Base-by-base conservation (phyloP, 2,113 vertebrate genomes). In the Pleuronectes platessa region DNA sequence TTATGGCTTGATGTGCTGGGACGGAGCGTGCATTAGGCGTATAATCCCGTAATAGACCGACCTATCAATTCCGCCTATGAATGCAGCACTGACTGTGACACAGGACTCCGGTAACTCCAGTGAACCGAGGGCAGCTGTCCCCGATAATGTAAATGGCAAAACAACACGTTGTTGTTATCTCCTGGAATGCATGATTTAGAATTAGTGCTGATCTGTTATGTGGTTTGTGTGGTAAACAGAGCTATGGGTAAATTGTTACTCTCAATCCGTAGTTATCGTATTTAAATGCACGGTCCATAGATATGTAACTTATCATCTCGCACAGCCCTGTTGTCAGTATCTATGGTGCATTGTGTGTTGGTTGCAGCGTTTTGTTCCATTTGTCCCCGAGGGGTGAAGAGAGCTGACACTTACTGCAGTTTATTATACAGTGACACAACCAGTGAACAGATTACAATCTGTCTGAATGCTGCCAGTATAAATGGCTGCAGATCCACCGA, bases 341-440 rank as follows among this genome's bases (percentile, higher is more conserved):
- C 13, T 58, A 59, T 51, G 2, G 51, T 54, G 51, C 20, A 5
- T 49, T 49, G 45, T 42, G 18, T 58, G 20, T 45, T 53, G 45
- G 18, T 31, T 47, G 15, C 40, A 60, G 18, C 11, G 42, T 26
- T 45, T 56, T 51, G 60, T 53, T 7, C 45, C 45, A 49, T 49
- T 49, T 49, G 23, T 83, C 81, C 82, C 84, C 37, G 42, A 21
- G 26, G 84, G 86, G 71, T 85, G 74, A 84, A 76, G 72, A 70
- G 83, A 68, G 70, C 58, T 88, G 90, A 91, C 89, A 86, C 78
- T 74, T 76, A 85, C 83, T 84, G 81, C 88, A 88, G 89, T 92
- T 90, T 90, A 90, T 93, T 92, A 90, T 83, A 76, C 76, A 86
- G 82, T 61, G 79, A 86, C 74, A 88, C 20, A 56, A 75, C 71